Evolutionary conservation across 1,140 invertebrate genomes (phyloP), one percentile per base, ranked within the genome.

Genomic region (Drosophila leontia): DNA sequence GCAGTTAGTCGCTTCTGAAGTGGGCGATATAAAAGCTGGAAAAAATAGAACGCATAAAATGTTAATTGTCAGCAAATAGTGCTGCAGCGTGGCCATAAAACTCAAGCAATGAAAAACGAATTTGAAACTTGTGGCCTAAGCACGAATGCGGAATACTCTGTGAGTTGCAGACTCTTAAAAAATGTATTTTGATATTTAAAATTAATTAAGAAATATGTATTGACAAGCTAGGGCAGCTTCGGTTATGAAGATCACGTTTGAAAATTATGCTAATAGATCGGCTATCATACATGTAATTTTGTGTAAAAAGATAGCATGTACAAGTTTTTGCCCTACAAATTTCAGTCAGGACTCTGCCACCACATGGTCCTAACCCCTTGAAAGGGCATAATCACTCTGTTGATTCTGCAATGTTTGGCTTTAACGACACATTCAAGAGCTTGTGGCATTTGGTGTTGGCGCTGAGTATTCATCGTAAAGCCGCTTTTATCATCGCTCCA

Each of bases 61-160:
- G 64, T 81, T 87, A 68, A 90, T 71, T 87, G 77, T 45, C 50
- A 58, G 53, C 80, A 79, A 63, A 87, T 41, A 71, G 50, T 15
- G 51, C 44, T 75, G 60, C 64, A 79, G 62, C 63, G 74, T 45
- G 44, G n/a, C 45, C 44, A 78, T 80, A 61, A 84, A 79, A 62
- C 29, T n/a, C 34, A 23, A 59, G 68, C 61, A 67, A 72, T 77
- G 61, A 72, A 82, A 78, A 74, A 23, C 44, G 26, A 26, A 26
- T 26, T 19, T 12, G n/a, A 37, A 51, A 13, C 26, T 55, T n/a
- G 11, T 15, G 4, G 3, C 0, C 3, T 2, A 11, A 32, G 2
- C 3, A 29, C 70, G 42, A 60, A 55, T 42, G 0, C 0, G 0
- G 3, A 3, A 34, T 68, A 39, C 47, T 8, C 60, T 69, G 0